Conservation (phyloP, 2,113 vertebrate genomes). For the Delphinus delphis region DNA sequence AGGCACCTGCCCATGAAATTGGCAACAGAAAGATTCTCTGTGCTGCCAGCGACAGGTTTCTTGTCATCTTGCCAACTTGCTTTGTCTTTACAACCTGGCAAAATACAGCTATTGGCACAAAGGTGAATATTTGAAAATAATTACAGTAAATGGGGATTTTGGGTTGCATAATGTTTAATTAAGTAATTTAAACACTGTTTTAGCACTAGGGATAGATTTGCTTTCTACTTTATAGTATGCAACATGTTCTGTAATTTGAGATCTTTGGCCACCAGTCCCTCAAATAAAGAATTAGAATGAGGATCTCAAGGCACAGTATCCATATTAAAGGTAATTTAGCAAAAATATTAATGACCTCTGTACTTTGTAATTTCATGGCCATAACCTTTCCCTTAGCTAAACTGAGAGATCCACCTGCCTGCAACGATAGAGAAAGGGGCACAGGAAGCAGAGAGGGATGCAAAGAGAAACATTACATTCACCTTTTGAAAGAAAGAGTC, state of each 20-base stretch:
- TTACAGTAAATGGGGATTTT: slow-evolving; percentile 49
- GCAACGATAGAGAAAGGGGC: neutral
- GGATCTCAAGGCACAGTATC: neutral
- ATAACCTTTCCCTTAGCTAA: neutral
- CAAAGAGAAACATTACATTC: neutral
- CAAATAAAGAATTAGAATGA: slow-evolving; percentile 11
- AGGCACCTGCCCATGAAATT: slow-evolving; percentile 65
- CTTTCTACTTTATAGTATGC: neutral
- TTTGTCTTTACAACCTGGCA: slow-evolving; percentile 66
- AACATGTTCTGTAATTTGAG: neutral
- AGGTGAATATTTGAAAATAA: slow-evolving; percentile 65
- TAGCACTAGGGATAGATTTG: slow-evolving; percentile 24
- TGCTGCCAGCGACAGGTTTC: slow-evolving; percentile 50
- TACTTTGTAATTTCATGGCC: neutral
- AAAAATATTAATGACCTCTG: slow-evolving; percentile 36
- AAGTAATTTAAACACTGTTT: slow-evolving; percentile 61
- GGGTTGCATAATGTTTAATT: slow-evolving; percentile 59
- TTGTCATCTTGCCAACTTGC: slow-evolving; percentile 58
- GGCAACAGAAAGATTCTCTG: slow-evolving; percentile 52
- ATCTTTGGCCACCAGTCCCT: neutral
- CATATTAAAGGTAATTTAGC: neutral
- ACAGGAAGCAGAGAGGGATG: neutral
- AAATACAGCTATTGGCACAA: slow-evolving; percentile 66
- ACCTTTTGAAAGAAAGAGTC: neutral
- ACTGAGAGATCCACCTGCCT: too few relatives aligned